Conservation (phyloP, 2,797 vertebrate species). For the Pygocentrus nattereri region DNA sequence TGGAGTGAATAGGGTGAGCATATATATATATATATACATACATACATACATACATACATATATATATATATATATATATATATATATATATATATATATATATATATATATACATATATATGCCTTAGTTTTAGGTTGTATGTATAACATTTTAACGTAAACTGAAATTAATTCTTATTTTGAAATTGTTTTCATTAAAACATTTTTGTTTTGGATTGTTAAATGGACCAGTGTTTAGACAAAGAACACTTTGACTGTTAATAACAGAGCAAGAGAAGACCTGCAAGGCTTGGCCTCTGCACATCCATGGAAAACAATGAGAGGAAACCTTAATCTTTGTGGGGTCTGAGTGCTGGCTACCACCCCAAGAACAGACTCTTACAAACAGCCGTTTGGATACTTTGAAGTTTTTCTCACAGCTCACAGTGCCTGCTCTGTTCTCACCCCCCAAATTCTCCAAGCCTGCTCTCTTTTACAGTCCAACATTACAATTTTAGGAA, state of each 20-base stretch:
- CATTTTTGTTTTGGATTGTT: no score
- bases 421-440: neutral
- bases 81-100: no score
- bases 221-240: constrained; percentile 19
- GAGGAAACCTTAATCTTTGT: constrained; percentile 74
- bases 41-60: no score
- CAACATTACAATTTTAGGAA: neutral
- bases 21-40: no score
- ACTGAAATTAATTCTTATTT: no score
- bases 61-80: no score
- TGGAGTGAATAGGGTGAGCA: no score
- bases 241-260: constrained; percentile 47
- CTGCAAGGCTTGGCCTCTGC: neutral
- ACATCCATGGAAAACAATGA: constrained; percentile 72
- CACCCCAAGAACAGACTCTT: constrained; percentile 56
- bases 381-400: constrained; percentile 50
- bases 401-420: constrained; percentile 21
- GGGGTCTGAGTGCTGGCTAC: constrained; percentile 54
- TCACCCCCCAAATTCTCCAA: neutral
- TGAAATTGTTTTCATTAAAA: no score
- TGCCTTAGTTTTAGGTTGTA: no score
- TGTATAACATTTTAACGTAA: no score
- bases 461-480: neutral
- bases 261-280: neutral
- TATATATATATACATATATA: no score